Percentiles rank a stretch among this genome's conserved stretches.
Conservation (phyloP, 1,140 invertebrate genomes). For the Lanistes nyassanus region DNA sequence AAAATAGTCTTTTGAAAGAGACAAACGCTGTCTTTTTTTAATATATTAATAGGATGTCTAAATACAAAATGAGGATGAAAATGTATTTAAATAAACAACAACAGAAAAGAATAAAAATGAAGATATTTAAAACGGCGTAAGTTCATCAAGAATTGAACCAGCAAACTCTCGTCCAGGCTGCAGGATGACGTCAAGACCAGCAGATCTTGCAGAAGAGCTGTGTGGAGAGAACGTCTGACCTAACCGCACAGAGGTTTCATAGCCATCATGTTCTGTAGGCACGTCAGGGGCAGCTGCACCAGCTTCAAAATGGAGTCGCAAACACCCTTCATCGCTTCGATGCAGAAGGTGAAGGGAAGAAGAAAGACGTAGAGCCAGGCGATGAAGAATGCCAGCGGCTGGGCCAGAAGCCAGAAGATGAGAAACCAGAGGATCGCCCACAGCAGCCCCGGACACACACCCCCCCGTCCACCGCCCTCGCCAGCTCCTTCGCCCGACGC, state of each 20-base stretch:
- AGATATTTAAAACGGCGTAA: background rate
- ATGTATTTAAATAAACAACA: background rate
- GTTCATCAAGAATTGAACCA: background rate
- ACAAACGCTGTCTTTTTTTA: too few species aligned
- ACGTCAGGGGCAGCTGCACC: constrained; percentile 60
- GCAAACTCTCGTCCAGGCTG: background rate
- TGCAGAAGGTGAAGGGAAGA: constrained; percentile 61
- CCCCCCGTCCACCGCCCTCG: constrained; percentile 38
- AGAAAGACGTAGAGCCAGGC: constrained; percentile 63
- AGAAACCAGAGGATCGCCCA: constrained; percentile 64
- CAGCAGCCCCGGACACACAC: constrained; percentile 53
- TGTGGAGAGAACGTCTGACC: background rate
- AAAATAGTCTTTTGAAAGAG: too few species aligned
- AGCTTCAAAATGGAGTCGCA: constrained; percentile 57
- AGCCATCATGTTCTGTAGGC: constrained; percentile 61
- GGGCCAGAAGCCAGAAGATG: constrained; percentile 57
- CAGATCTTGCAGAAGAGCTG: background rate
- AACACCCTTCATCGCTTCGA: constrained; percentile 52
- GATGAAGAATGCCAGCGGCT: constrained; percentile 64
- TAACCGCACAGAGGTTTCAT: constrained; percentile 61
- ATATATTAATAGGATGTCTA: too few species aligned
- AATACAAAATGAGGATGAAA: background rate
- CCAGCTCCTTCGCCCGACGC: constrained; percentile 42
- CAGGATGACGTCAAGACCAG: background rate
- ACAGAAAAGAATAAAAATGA: background rate